A percentile compares a stretch with the other conserved stretches of the same genome.
These are phyloP conservation scores for Zenarchopterus dispar DNA, from an alignment of 2,797 vertebrate genomes.

Conservation along the genomic window DNA sequence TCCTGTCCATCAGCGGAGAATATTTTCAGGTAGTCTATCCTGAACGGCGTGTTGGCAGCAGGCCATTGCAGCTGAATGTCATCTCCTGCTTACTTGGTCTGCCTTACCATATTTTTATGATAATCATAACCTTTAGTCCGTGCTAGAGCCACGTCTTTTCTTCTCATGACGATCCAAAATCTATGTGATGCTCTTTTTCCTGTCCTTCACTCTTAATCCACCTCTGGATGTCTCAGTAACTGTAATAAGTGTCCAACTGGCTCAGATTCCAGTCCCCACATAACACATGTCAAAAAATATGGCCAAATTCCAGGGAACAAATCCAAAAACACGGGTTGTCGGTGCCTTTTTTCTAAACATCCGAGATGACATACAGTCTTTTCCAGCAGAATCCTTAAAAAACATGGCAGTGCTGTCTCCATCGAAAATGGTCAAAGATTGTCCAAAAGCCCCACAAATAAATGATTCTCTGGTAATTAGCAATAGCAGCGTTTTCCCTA, in stretches of 20 bases:
- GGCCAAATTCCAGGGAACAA: conserved; percentile 70
- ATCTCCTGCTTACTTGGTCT: conserved; percentile 46
- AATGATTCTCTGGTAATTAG: conserved; percentile 52
- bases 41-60: conserved; percentile 66
- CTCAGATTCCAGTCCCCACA: conserved; percentile 52
- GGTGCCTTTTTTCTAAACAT: conserved; percentile 43
- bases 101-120: conserved; percentile 42
- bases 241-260: conserved; percentile 51
- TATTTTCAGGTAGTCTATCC: conserved; percentile 65
- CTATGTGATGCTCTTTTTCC: conserved; percentile 16
- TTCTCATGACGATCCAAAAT: conserved; percentile 18
- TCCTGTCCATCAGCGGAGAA: conserved; percentile 60
- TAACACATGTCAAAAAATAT: conserved; percentile 52
- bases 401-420: conserved; percentile 38
- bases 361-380: conserved; percentile 41
- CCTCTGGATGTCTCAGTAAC: conserved; percentile 34
- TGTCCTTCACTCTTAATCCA: conserved; percentile 30
- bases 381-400: conserved; percentile 56
- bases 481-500: conserved; percentile 72
- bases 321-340: conserved; percentile 64
- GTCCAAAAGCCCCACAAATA: conserved; percentile 47
- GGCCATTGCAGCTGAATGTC: conserved; percentile 58
- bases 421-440: conserved; percentile 52
- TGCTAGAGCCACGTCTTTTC: conserved; percentile 24
- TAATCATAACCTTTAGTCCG: conserved; percentile 16